Evolutionary conservation across 2,888 invertebrate genomes (phyloP).

Genomic region (Elmis aenea): DNA sequence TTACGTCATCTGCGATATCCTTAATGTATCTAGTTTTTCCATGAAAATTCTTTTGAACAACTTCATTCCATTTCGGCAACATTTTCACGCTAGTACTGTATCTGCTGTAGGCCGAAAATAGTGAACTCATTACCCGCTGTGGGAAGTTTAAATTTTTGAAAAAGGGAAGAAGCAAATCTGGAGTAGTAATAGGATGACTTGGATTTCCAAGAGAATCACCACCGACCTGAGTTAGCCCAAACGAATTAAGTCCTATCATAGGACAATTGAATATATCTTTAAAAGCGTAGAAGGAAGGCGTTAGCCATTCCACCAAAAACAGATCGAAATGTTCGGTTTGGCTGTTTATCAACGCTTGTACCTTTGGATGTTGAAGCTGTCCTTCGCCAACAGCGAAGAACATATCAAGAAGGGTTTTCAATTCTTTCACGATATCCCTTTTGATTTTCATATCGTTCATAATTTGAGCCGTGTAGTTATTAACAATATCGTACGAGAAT

Average conservation of each 20-base stretch:
- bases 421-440: background rate
- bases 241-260: constrained; percentile 36
- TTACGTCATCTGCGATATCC: constrained; percentile 33
- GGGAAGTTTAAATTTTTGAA: constrained; percentile 29
- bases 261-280: constrained; percentile 37
- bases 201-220: constrained; percentile 37
- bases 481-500: constrained; percentile 31
- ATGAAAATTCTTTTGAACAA: constrained; percentile 33
- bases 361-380: constrained; percentile 26
- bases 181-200: constrained; percentile 36
- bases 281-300: constrained; percentile 32
- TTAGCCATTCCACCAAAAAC: constrained; percentile 35
- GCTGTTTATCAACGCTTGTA: constrained; percentile 35
- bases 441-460: background rate
- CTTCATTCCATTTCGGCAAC: constrained; percentile 17
- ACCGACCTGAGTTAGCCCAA: constrained; percentile 31
- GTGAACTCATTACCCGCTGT: constrained; percentile 25
- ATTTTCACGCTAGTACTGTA: background rate
- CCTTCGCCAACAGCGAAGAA: background rate
- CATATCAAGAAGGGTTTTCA: background rate
- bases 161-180: constrained; percentile 32
- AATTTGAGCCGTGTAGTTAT: background rate
- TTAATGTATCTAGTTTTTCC: constrained; percentile 27
- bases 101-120: background rate
- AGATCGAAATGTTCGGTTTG: constrained; percentile 35